phyloP scores from a whole-genome alignment of 1,140 invertebrate genomes.

The Panagrolaimus sp. region DNA sequence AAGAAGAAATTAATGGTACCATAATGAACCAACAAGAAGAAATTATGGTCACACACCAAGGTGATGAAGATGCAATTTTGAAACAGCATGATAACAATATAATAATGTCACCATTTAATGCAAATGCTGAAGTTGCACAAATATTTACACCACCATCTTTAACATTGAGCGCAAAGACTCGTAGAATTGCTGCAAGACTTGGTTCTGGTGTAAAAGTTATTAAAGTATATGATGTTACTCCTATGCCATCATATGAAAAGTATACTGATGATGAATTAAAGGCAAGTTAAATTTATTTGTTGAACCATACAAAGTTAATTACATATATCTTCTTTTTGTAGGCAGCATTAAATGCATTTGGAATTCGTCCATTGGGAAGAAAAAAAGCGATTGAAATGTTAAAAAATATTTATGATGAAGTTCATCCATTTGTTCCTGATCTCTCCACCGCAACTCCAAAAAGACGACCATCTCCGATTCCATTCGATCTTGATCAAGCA shows the following conservation, averaged over 20 bases:
- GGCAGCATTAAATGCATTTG: not conserved
- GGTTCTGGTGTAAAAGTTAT: constrained; percentile 12
- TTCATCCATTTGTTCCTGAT: not conserved
- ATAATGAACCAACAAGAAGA: not conserved
- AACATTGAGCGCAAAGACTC: not conserved
- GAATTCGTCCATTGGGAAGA: not conserved
- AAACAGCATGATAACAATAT: not conserved
- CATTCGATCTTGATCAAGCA: constrained; percentile 3
- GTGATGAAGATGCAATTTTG: not conserved
- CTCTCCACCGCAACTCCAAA: not conserved
- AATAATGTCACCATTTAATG: not conserved
- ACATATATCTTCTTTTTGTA: not conserved
- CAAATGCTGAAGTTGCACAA: not conserved
- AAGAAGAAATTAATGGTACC: not conserved
- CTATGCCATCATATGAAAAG: constrained; percentile 3
- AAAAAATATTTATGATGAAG: constrained; percentile 6
- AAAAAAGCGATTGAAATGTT: constrained; percentile 7
- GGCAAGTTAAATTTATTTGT: not conserved
- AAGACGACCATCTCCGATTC: not conserved
- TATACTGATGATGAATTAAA: not conserved
- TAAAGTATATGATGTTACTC: not conserved
- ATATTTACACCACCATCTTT: not conserved
- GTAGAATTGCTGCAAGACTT: not conserved
- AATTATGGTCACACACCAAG: not conserved
- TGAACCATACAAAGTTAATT: too few relatives aligned